A percentile compares a stretch with the other conserved stretches of the same genome.
These are phyloP conservation scores for Muscidifurax raptorellus DNA, from an alignment of 1,140 invertebrate species.

Conservation along the genomic window DNA sequence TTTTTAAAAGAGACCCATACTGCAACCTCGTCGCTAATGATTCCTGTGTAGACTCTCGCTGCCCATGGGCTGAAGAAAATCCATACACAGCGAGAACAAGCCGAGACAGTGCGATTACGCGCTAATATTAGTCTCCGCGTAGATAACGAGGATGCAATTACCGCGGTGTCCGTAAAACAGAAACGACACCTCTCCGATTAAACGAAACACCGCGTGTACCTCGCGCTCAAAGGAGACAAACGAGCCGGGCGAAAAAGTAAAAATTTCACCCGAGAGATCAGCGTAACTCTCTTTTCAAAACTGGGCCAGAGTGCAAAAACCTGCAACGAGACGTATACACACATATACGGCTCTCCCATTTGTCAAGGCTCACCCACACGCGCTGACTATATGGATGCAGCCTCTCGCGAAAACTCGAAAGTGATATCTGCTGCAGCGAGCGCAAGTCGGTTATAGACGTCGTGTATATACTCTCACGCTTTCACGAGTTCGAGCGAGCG, in stretches of 20 bases:
- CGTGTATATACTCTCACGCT: constrained; percentile 59
- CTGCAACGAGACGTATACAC: not conserved
- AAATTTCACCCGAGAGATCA: not conserved
- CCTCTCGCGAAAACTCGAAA: constrained; percentile 51
- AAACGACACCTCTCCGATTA: not conserved
- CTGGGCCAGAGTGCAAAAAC: constrained; percentile 31
- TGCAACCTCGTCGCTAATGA: not conserved
- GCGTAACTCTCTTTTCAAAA: constrained; percentile 1
- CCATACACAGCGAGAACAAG: too few species aligned
- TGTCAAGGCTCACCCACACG: constrained; percentile 13
- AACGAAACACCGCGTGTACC: too few species aligned
- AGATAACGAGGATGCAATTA: not conserved
- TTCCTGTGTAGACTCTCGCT: too few species aligned
- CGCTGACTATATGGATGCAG: constrained; percentile 33
- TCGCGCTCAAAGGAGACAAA: too few species aligned
- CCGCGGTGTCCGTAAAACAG: not conserved
- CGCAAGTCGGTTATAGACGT: constrained; percentile 50
- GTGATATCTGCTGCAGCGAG: not conserved
- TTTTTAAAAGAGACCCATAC: too few species aligned
- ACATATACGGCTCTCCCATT: not conserved
- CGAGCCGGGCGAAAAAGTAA: not conserved
- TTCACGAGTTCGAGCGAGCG: constrained; percentile 60
- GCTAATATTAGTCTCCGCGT: too few species aligned
- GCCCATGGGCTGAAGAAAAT: too few species aligned
- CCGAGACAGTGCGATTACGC: not conserved